phyloP scores from a whole-genome alignment of 2,797 vertebrate genomes.

The Cuculus canorus region DNA sequence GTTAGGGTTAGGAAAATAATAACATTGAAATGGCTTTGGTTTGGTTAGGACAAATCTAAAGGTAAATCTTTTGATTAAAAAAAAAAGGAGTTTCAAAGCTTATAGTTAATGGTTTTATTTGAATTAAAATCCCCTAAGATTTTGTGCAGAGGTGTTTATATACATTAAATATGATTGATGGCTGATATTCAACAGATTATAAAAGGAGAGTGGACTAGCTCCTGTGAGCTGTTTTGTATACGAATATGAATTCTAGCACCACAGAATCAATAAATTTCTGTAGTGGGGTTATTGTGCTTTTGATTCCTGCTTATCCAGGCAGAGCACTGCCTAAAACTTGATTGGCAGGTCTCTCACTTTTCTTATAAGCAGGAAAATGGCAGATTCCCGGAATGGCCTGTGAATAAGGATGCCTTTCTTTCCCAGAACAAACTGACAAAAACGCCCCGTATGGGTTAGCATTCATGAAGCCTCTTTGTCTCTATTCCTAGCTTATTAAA shows the following conservation, averaged over 20 bases:
- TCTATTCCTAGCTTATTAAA: background rate
- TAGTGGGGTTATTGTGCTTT: background rate
- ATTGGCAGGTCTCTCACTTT: background rate
- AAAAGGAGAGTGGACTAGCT: background rate
- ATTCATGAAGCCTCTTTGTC: background rate
- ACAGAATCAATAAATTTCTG: background rate
- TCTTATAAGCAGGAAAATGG: background rate
- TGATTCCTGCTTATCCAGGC: background rate
- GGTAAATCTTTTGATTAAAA: background rate
- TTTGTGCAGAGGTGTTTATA: slow-evolving; percentile 33
- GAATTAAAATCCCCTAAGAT: background rate
- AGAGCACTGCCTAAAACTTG: background rate
- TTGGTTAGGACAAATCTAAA: slow-evolving; percentile 14
- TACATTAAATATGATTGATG: slow-evolving; percentile 13
- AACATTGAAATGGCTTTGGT: slow-evolving; percentile 27
- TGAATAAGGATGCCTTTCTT: background rate
- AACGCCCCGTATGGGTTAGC: background rate
- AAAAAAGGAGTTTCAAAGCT: background rate
- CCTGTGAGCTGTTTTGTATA: background rate
- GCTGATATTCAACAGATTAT: slow-evolving; percentile 15
- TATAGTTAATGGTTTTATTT: slow-evolving; percentile 14
- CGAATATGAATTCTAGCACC: background rate
- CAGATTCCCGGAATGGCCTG: background rate
- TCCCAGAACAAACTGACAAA: background rate
- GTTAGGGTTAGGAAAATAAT: slow-evolving; percentile 41